Evolutionary conservation across 2,113 vertebrate genomes (phyloP).

Genomic region (Dicaeum eximium): DNA sequence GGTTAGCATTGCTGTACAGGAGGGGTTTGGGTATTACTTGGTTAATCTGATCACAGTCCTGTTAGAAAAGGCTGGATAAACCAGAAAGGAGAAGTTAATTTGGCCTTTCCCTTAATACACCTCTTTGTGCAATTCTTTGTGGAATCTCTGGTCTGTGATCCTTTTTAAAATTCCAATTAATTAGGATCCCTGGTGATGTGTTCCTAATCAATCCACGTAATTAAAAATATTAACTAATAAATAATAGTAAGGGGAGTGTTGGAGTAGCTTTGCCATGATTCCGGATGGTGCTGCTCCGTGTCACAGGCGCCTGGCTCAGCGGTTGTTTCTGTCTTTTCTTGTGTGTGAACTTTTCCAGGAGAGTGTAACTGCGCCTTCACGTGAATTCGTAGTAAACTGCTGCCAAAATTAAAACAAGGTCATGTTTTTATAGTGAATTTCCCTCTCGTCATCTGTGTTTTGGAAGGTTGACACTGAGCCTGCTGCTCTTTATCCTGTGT

Average conservation of each 20-base stretch:
- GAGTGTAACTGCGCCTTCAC: background rate
- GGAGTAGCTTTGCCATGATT: background rate
- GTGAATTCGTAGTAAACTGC: background rate
- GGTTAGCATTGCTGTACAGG: background rate
- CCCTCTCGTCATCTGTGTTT: background rate
- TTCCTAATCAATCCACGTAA: constrained; percentile 60
- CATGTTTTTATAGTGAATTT: background rate
- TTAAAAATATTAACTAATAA: constrained; percentile 66
- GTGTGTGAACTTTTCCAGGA: background rate
- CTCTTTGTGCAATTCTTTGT: constrained; percentile 36
- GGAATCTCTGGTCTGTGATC: constrained; percentile 43
- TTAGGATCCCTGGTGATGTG: constrained; percentile 53
- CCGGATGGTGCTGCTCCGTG: background rate
- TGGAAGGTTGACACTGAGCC: background rate
- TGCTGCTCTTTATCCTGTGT: background rate
- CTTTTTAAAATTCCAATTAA: constrained; percentile 63
- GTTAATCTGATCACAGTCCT: background rate
- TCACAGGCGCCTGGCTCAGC: background rate
- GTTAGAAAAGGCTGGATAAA: background rate
- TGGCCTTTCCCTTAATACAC: constrained; percentile 5
- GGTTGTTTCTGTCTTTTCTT: background rate
- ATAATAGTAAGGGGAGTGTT: constrained; percentile 25
- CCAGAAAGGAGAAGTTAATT: constrained; percentile 4
- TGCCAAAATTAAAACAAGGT: background rate
- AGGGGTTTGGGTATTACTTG: background rate